Evolutionary conservation across 2,888 invertebrate genomes (phyloP).

Genomic region (Luperina testacea): DNA sequence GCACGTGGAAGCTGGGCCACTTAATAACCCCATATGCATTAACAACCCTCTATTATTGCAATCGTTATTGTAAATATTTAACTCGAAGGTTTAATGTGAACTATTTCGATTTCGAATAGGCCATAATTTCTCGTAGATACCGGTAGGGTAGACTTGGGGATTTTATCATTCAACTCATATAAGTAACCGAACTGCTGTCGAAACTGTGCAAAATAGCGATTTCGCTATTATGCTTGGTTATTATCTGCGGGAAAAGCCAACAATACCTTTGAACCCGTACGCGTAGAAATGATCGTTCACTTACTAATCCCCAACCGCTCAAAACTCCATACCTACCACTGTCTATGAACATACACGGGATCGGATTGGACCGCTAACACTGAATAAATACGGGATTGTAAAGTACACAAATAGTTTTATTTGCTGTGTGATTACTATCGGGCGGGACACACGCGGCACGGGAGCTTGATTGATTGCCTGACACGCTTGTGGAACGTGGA

Average conservation of each 20-base stretch:
- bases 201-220: constrained; percentile 9
- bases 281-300: not conserved
- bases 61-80: constrained; percentile 45
- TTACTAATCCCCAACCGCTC: constrained; percentile 24
- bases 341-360: constrained; percentile 27
- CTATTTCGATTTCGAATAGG: constrained; percentile 9
- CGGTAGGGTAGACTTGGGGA: constrained; percentile 14
- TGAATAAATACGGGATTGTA: constrained; percentile 50
- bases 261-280: constrained; percentile 20
- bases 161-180: constrained; percentile 2
- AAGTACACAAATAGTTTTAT: constrained; percentile 58
- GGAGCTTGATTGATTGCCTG: constrained; percentile 61
- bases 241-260: constrained; percentile 9
- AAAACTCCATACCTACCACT: constrained; percentile 30
- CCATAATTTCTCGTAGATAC: constrained; percentile 12
- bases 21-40: constrained; percentile 34
- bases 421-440: constrained; percentile 57
- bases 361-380: constrained; percentile 41
- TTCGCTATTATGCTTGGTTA: constrained; percentile 11
- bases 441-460: constrained; percentile 45
- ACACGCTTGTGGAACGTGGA: constrained; percentile 58
- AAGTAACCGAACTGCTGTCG: constrained; percentile 23
- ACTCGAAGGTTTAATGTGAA: constrained; percentile 15
- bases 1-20: constrained; percentile 19
- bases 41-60: constrained; percentile 18